Percentiles rank a stretch among this genome's conserved stretches.
Evolutionary conservation across 1,140 invertebrate species (phyloP).

Genomic region (Hermetia illucens): DNA sequence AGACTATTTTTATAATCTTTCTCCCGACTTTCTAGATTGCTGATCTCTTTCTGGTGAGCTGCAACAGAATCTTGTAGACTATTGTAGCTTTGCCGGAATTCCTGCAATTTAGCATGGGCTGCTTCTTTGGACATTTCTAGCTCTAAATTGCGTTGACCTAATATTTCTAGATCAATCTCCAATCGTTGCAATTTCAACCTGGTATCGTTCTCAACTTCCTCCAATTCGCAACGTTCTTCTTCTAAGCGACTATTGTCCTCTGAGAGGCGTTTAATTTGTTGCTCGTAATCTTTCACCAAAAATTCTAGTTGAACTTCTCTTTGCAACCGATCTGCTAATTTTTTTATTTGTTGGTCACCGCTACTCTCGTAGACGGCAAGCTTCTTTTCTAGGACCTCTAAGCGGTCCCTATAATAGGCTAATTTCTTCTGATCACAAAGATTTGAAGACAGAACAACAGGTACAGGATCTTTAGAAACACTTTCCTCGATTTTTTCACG

Average conservation of each 20-base stretch:
- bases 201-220: slow-evolving; percentile 54
- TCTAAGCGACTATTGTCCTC: slow-evolving; percentile 43
- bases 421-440: slow-evolving; percentile 36
- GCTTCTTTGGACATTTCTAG: slow-evolving; percentile 33
- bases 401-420: slow-evolving; percentile 41
- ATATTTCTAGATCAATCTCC: slow-evolving; percentile 27
- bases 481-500: slow-evolving; percentile 37
- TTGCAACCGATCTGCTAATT: slow-evolving; percentile 40
- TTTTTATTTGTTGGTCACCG: slow-evolving; percentile 39
- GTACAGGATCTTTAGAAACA: slow-evolving; percentile 17
- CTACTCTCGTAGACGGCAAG: slow-evolving; percentile 42
- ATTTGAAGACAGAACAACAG: slow-evolving; percentile 21
- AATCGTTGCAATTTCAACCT: slow-evolving; percentile 44
- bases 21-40: slow-evolving; percentile 39
- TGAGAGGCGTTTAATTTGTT: slow-evolving; percentile 36
- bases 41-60: slow-evolving; percentile 22
- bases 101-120: slow-evolving; percentile 30
- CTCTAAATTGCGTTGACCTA: slow-evolving; percentile 31
- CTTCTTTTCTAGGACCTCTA: slow-evolving; percentile 41
- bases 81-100: slow-evolving; percentile 35
- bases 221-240: slow-evolving; percentile 49
- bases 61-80: no score
- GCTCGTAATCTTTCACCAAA: slow-evolving; percentile 36
- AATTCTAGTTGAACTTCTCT: slow-evolving; percentile 39
- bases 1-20: slow-evolving; percentile 41